Conservation (phyloP, 2,888 invertebrate genomes). For the Acleris sparsana region DNA sequence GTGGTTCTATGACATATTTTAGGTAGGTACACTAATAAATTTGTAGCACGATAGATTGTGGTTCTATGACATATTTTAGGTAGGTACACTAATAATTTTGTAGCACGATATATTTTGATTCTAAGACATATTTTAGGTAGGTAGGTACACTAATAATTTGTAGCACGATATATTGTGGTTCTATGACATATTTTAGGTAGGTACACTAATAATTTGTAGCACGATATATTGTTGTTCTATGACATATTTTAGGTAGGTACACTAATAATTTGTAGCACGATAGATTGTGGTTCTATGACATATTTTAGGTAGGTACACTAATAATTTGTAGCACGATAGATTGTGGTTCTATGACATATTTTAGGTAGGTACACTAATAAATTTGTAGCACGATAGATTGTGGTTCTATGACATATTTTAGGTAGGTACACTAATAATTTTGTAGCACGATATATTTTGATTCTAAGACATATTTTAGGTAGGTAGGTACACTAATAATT, state of each 20-base stretch:
- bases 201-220: neutral
- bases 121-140: neutral
- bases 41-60: too few species aligned
- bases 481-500: too few species aligned
- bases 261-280: neutral
- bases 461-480: neutral
- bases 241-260: too few species aligned
- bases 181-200: neutral
- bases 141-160: too few species aligned
- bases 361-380: too few species aligned
- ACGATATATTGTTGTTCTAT: neutral
- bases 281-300: neutral
- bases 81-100: slow-evolving; percentile 10
- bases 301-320: too few species aligned
- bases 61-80: neutral
- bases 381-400: neutral
- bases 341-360: neutral
- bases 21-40: slow-evolving; percentile 7
- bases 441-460: neutral
- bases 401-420: neutral
- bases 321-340: neutral
- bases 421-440: too few species aligned
- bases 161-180: neutral
- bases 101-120: neutral
- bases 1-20: too few species aligned